Conservation (phyloP, 1,140 invertebrate genomes). For the Homarus americanus region DNA sequence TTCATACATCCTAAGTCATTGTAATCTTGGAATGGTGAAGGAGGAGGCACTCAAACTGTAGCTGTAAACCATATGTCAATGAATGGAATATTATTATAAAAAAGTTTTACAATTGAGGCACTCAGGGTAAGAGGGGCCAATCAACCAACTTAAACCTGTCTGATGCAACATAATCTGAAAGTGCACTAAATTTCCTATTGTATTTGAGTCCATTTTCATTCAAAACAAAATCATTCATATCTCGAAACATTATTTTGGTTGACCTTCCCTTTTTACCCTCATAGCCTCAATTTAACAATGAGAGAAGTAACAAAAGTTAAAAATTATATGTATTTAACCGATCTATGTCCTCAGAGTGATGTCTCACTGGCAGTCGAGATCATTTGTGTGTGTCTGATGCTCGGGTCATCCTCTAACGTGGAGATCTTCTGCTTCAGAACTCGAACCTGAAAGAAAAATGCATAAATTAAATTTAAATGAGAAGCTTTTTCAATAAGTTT, state of each 20-base stretch:
- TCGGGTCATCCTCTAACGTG: slow-evolving; percentile 29
- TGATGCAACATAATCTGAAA: no score
- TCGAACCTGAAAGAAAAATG: slow-evolving; percentile 52
- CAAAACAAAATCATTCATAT: no score
- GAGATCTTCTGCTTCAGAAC: slow-evolving; percentile 58
- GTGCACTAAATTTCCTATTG: no score
- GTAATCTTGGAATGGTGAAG: background rate
- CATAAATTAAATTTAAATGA: no score
- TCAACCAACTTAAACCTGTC: no score
- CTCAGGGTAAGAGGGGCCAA: no score
- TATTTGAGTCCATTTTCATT: no score
- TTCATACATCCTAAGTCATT: background rate
- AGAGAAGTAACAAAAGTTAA: background rate
- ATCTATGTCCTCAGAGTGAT: slow-evolving; percentile 42
- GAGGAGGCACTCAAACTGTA: background rate
- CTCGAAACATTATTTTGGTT: no score
- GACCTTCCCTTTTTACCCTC: no score
- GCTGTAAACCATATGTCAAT: background rate
- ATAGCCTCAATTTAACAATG: background rate
- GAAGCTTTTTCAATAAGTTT: no score
- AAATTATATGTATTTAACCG: background rate
- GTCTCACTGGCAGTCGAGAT: slow-evolving; percentile 66
- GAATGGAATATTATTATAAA: background rate
- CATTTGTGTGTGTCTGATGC: slow-evolving; percentile 53
- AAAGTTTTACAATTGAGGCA: no score